Evolutionary conservation across 2,113 vertebrate species (phyloP), one percentile per base, ranked within the genome.

Genomic region (Grus americana): DNA sequence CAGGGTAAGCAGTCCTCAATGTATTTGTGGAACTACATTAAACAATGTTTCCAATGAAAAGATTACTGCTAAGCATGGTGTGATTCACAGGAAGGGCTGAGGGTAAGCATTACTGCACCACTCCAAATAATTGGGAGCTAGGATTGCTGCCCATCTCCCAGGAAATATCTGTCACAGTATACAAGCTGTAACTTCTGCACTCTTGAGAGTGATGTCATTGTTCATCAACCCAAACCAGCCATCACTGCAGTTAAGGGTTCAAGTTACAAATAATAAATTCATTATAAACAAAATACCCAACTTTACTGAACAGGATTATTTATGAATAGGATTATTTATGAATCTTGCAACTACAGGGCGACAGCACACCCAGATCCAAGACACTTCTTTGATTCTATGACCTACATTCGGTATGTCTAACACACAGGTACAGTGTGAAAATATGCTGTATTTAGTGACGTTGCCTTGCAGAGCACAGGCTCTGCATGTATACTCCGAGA

Each of bases 301-400:
- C 14, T 67, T 73, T 26, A 49, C 24, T 57, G 11, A 79, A 76
- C 12, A 65, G 57, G 49, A 61, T 32, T 49, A 23, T 75, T 95
- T 32, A 76, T 3, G 9, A 40, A 32, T 40, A 65, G 57, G 49
- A 61, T 32, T 49, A 23, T 75, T 95, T 32, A 76, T 3, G 9
- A 40, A 32, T 40, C n/a, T 71, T 79, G 47, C 29, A 38, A n/a
- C 17, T 44, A 6, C 1, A 2, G 0, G 2, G 3, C 13, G 29
- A 50, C 9, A 47, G 38, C 27, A 70, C 0, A 4, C 17, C 9
- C 42, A 85, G 14, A 36, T 26, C 9, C 50, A 90, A 65, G 12
- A 47, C 27, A 40, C 3, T 32, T n/a, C 34, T 49, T 44, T n/a
- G 30, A 19, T 58, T 87, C 85, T 52, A 12, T 44, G 30, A 81